Conservation (phyloP, 2,888 invertebrate species). For the Clanis bilineata region DNA sequence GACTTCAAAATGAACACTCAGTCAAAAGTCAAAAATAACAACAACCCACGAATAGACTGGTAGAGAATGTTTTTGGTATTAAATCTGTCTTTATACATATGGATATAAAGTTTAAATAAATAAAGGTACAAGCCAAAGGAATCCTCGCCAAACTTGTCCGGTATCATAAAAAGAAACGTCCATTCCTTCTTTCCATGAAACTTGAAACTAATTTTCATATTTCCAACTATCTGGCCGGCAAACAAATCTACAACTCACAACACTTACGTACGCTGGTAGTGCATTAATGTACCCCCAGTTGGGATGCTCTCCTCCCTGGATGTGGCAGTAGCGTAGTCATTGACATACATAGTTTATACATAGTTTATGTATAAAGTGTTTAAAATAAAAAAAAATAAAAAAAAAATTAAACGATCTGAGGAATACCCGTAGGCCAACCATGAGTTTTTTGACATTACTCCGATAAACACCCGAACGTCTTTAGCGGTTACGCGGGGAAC, state of each 20-base stretch:
- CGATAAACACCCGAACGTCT: too few relatives aligned
- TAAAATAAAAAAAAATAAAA: neutral
- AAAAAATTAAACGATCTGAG: too few relatives aligned
- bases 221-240: slow-evolving; percentile 68
- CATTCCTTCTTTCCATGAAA: slow-evolving; percentile 42
- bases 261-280: slow-evolving; percentile 68
- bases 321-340: slow-evolving; percentile 22
- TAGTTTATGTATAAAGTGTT: too few relatives aligned
- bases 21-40: too few relatives aligned
- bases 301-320: slow-evolving; percentile 35
- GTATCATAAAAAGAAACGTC: slow-evolving; percentile 52
- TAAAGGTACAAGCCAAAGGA: slow-evolving; percentile 20
- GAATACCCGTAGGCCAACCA: too few relatives aligned
- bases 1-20: too few relatives aligned
- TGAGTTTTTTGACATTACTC: too few relatives aligned
- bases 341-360: neutral
- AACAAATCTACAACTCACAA: slow-evolving; percentile 80
- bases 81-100: too few relatives aligned
- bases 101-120: neutral
- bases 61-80: too few relatives aligned
- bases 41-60: too few relatives aligned
- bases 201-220: slow-evolving; percentile 74
- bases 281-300: slow-evolving; percentile 58
- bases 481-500: too few relatives aligned
- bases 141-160: slow-evolving; percentile 23